These are phyloP conservation scores for Nyctibius grandis DNA, from an alignment of 2,797 vertebrate species.

Conservation along the genomic window DNA sequence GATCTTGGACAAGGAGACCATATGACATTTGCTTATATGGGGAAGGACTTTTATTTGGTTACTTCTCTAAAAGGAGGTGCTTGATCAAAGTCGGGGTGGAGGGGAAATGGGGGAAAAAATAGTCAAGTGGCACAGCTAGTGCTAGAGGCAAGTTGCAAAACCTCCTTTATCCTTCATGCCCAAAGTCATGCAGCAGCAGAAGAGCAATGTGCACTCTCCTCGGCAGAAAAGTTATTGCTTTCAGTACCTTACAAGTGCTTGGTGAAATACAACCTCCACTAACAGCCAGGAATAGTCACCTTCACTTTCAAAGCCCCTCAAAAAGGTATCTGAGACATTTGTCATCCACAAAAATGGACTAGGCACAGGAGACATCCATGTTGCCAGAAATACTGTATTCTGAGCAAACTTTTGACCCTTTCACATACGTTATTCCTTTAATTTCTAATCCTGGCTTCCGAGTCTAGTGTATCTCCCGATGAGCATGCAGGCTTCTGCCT, in stretches of 20 bases:
- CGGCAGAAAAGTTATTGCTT: neutral
- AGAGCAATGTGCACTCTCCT: neutral
- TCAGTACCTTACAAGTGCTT: neutral
- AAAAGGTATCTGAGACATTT: neutral
- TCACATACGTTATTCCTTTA: neutral
- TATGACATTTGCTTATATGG: slow-evolving; percentile 29
- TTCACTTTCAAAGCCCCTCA: neutral
- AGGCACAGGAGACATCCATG: neutral
- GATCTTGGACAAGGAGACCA: slow-evolving; percentile 50
- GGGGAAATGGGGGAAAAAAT: neutral
- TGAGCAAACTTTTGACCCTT: neutral
- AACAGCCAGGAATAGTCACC: neutral
- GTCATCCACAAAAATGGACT: neutral
- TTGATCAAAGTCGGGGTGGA: neutral
- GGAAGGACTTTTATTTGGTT: slow-evolving; percentile 22
- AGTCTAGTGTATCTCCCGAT: neutral
- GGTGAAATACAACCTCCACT: neutral
- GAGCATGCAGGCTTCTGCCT: neutral
- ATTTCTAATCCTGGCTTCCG: neutral
- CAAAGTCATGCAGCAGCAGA: neutral
- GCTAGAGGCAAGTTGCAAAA: neutral
- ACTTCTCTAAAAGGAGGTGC: neutral
- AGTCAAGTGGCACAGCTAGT: neutral
- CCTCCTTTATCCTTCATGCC: neutral
- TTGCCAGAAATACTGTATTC: neutral